phyloP scores from a whole-genome alignment of 2,797 vertebrate species.

The Liasis olivaceus region DNA sequence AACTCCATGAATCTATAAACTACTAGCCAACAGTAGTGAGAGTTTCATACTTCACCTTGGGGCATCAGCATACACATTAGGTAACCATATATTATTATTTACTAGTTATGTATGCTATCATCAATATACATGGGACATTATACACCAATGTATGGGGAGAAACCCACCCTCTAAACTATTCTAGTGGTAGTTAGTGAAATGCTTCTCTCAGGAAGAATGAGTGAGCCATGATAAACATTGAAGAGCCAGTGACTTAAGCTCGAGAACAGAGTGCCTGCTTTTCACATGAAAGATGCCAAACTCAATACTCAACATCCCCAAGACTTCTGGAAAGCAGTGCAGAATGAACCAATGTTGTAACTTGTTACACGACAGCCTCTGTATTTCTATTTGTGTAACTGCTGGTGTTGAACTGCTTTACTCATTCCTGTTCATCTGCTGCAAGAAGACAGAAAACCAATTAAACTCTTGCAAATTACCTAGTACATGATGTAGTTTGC shows the following conservation, averaged over 20 bases:
- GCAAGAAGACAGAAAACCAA: slow-evolving; percentile 40
- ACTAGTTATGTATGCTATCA: not conserved
- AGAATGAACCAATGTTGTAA: not conserved
- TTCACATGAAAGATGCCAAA: not conserved
- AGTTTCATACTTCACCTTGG: not conserved
- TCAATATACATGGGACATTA: not conserved
- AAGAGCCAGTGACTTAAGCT: slow-evolving; percentile 16
- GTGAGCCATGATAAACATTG: slow-evolving; percentile 24
- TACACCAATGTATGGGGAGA: not conserved
- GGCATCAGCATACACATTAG: not conserved
- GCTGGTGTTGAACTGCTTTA: slow-evolving; percentile 55
- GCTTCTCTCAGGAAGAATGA: slow-evolving; percentile 43
- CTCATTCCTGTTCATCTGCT: slow-evolving; percentile 31
- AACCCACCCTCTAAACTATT: slow-evolving; percentile 12
- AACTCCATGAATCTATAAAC: not conserved
- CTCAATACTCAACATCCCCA: not conserved
- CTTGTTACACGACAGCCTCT: not conserved
- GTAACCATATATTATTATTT: not conserved
- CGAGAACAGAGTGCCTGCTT: not conserved
- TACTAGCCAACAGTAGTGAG: not conserved
- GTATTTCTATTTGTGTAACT: slow-evolving; percentile 57
- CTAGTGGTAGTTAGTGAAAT: not conserved
- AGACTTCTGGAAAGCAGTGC: not conserved
- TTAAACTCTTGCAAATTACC: slow-evolving; percentile 42
- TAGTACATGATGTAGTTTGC: slow-evolving; percentile 48